Evolutionary conservation across 2,113 vertebrate species (phyloP).

Genomic region (Serilophus lunatus): DNA sequence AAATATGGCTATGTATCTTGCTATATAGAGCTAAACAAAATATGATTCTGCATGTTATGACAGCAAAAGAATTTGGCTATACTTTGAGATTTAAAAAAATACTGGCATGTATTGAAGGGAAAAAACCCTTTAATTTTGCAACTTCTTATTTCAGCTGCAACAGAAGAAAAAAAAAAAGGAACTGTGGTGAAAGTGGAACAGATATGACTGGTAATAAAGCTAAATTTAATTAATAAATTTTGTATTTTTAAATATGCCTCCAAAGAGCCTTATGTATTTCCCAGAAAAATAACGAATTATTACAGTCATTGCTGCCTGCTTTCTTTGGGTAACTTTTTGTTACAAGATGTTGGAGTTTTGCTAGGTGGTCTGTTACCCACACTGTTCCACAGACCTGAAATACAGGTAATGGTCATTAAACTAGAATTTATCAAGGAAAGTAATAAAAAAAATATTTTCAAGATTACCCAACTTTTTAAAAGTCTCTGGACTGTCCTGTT

Average conservation of each 20-base stretch:
- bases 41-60: conserved; percentile 32
- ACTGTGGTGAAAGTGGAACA: background rate
- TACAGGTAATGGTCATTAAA: background rate
- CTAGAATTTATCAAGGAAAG: background rate
- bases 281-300: background rate
- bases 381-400: background rate
- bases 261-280: background rate
- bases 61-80: background rate
- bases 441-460: background rate
- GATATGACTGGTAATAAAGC: background rate
- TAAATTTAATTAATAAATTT: background rate
- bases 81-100: background rate
- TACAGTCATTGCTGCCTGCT: background rate
- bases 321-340: conserved; percentile 20
- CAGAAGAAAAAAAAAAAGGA: background rate
- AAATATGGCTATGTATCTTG: background rate
- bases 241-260: background rate
- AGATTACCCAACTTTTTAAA: background rate
- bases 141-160: conserved; percentile 21
- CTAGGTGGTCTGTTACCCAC: background rate
- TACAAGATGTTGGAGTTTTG: background rate
- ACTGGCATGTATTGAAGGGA: background rate
- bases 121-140: background rate
- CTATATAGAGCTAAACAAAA: background rate
- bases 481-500: background rate